These are phyloP conservation scores for Fragum whitleyi DNA, from an alignment of 2,888 invertebrate genomes.

Conservation along the genomic window DNA sequence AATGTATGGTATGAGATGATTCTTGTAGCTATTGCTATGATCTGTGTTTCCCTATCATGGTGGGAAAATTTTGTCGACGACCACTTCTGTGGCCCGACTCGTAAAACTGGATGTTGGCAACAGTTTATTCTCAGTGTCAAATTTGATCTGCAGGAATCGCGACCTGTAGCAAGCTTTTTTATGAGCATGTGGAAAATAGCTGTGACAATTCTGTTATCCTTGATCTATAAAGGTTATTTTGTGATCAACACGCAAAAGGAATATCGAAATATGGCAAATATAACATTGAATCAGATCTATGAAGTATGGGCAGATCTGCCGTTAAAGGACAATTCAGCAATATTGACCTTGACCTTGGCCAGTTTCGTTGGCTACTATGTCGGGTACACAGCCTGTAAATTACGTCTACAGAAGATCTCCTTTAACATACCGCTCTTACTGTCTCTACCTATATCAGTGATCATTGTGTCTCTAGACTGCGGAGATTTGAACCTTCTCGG, in stretches of 20 bases:
- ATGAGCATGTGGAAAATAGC: conserved; percentile 64
- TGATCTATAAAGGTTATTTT: conserved; percentile 23
- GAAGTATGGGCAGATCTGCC: conserved; percentile 22
- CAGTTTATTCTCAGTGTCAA: conserved; percentile 57
- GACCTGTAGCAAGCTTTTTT: conserved; percentile 56
- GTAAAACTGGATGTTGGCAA: conserved; percentile 37
- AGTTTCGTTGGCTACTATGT: conserved; percentile 83
- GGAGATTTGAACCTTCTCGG: conserved; percentile 7
- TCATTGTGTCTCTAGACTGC: conserved; percentile 55
- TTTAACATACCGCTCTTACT: conserved; percentile 85
- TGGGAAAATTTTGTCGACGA: conserved; percentile 81
- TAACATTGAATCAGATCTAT: conserved; percentile 35
- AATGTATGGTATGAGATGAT: conserved; percentile 31
- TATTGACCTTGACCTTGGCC: conserved; percentile 59
- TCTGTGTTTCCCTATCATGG: conserved; percentile 71
- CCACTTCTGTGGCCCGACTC: conserved; percentile 61
- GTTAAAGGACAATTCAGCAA: conserved; percentile 48
- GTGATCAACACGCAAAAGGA: conserved; percentile 9
- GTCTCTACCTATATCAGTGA: conserved; percentile 81
- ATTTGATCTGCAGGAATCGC: conserved; percentile 68
- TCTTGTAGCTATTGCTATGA: conserved; percentile 61
- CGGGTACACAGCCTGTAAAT: conserved; percentile 86
- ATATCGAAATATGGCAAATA: conserved; percentile 14
- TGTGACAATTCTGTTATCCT: conserved; percentile 45
- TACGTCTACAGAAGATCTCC: conserved; percentile 85